phyloP scores from a whole-genome alignment of 2,113 vertebrate genomes.

The Spea multiplicata region DNA sequence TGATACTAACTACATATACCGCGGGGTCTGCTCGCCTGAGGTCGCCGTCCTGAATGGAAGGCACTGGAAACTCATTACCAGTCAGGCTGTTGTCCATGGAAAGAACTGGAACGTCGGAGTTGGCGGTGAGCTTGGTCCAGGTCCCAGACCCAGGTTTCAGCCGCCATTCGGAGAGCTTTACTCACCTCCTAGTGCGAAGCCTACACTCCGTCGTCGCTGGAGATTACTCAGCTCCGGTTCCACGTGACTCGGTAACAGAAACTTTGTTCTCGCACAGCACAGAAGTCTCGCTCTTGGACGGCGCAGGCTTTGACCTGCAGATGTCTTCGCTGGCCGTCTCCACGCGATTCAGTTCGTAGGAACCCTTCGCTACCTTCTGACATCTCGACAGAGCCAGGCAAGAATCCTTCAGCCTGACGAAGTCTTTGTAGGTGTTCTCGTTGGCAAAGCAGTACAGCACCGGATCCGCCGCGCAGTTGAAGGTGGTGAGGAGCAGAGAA shows the following conservation, averaged over 20 bases:
- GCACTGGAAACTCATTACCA: no score
- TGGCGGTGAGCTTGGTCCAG: no score
- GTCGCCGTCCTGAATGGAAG: no score
- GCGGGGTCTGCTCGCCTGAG: no score
- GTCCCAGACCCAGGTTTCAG: no score
- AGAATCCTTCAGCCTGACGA: constrained; percentile 65
- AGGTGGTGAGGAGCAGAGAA: constrained; percentile 82
- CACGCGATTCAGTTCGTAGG: constrained; percentile 55
- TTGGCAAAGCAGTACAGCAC: constrained; percentile 92
- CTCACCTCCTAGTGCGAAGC: no score
- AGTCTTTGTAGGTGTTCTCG: constrained; percentile 80
- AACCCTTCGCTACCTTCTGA: constrained; percentile 56
- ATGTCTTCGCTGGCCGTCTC: constrained; percentile 52
- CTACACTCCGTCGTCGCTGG: no score
- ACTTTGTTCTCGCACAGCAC: constrained; percentile 50
- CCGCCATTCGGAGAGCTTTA: no score
- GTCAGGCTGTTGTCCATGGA: no score
- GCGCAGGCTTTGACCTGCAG: neutral
- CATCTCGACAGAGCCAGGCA: constrained; percentile 65
- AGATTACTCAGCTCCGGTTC: constrained; percentile 11
- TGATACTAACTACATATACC: no score
- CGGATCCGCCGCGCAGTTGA: constrained; percentile 91
- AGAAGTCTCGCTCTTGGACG: constrained; percentile 47
- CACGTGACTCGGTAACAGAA: constrained; percentile 8
- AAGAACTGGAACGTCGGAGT: no score